Conservation (phyloP, 1,140 invertebrate genomes). For the Planococcus citri region DNA sequence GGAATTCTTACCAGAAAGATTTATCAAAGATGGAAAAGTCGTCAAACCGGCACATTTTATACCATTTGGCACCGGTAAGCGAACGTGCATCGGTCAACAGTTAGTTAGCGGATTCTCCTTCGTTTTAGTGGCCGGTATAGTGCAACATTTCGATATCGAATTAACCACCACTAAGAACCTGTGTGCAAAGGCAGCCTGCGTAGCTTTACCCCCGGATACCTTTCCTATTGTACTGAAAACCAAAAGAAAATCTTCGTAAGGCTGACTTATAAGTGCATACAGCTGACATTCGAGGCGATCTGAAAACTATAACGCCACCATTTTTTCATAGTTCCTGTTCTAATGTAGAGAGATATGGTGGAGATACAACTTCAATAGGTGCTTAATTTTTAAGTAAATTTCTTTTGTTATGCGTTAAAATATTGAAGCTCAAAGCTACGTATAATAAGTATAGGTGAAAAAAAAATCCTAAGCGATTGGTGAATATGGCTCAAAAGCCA, state of each 20-base stretch:
- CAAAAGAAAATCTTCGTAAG: conserved; percentile 3
- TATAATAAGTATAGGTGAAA: too few relatives aligned
- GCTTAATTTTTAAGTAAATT: too few relatives aligned
- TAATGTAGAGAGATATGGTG: too few relatives aligned
- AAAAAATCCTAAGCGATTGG: too few relatives aligned
- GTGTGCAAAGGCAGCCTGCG: conserved; percentile 46
- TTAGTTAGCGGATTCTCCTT: conserved; percentile 62
- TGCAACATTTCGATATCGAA: conserved; percentile 59
- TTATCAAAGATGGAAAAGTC: conserved; percentile 40
- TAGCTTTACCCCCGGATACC: conserved; percentile 52
- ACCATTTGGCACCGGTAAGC: conserved; percentile 71
- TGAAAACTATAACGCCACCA: too few relatives aligned
- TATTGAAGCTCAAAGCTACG: background rate
- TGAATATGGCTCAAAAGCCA: background rate
- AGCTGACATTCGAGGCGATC: background rate
- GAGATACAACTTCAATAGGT: too few relatives aligned
- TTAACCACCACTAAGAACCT: conserved; percentile 41
- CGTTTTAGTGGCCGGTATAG: conserved; percentile 52
- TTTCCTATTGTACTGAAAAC: conserved; percentile 46
- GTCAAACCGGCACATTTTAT: conserved; percentile 52
- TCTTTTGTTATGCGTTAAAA: too few relatives aligned
- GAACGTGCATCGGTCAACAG: conserved; percentile 76
- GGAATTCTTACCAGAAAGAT: conserved; percentile 57
- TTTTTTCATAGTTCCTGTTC: too few relatives aligned
- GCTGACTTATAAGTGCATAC: too few relatives aligned